Percentiles rank a stretch among this genome's conserved stretches.
Evolutionary conservation across 2,797 vertebrate species (phyloP).

Genomic region (Acipenser ruthenus): DNA sequence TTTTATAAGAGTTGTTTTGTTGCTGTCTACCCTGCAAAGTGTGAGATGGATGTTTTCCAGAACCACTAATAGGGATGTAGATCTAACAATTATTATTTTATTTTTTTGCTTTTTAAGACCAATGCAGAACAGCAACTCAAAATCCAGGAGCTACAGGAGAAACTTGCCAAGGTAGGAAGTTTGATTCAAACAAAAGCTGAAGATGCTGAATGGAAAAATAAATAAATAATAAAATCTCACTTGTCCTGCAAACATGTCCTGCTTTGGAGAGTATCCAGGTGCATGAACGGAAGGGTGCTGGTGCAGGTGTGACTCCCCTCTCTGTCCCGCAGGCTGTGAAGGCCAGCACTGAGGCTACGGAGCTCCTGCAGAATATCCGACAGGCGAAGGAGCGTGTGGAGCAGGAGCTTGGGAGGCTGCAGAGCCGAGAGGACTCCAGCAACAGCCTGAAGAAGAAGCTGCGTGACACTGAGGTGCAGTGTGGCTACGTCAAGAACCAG

Average conservation of each 20-base stretch:
- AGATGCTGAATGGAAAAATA: no score
- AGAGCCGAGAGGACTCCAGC: constrained; percentile 80
- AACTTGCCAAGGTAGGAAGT: constrained; percentile 77
- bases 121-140: constrained; percentile 86
- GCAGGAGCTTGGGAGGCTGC: constrained; percentile 84
- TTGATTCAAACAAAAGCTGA: no score
- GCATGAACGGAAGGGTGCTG: constrained; percentile 33
- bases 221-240: no score
- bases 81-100: constrained; percentile 4
- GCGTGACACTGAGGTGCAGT: constrained; percentile 80
- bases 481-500: neutral
- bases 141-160: constrained; percentile 92
- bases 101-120: constrained; percentile 55
- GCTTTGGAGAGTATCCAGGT: no score
- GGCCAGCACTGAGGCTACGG: constrained; percentile 86
- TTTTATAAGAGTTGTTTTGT: neutral
- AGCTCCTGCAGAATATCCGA: constrained; percentile 68
- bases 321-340: constrained; percentile 66
- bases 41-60: no score
- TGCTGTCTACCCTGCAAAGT: neutral
- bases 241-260: no score
- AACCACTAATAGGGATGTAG: no score
- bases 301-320: neutral
- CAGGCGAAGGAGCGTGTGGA: constrained; percentile 81
- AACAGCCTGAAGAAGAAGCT: constrained; percentile 89